Conservation (phyloP, 2,797 vertebrate genomes). For the Alosa sapidissima region DNA sequence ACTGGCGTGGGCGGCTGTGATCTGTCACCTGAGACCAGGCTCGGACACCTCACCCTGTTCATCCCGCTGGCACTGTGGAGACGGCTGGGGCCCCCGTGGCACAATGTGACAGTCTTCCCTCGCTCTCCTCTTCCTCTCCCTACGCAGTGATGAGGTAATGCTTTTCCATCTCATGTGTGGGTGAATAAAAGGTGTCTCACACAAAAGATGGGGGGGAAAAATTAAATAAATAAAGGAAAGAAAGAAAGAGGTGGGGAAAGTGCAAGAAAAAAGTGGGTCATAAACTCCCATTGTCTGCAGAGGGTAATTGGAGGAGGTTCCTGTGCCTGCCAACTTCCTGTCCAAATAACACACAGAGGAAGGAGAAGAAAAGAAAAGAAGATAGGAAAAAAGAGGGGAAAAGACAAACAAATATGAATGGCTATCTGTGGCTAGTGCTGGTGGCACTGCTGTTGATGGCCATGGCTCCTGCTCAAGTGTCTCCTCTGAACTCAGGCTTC, state of each 20-base stretch:
- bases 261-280: constrained; percentile 41
- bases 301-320: constrained; percentile 51
- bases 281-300: constrained; percentile 53
- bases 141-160: constrained; percentile 66
- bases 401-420: constrained; percentile 41
- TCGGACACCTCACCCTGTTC: neutral
- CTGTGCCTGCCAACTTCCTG: constrained; percentile 48
- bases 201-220: constrained; percentile 30
- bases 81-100: neutral
- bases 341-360: constrained; percentile 45
- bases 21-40: constrained; percentile 11
- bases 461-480: constrained; percentile 32
- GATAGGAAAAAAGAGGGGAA: neutral
- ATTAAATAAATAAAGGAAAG: constrained; percentile 17
- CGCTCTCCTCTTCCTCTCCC: constrained; percentile 33
- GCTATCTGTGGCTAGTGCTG: constrained; percentile 36
- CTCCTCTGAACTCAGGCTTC: constrained; percentile 31
- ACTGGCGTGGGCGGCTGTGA: neutral
- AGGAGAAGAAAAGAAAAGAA: constrained; percentile 49
- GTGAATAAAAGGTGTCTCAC: constrained; percentile 34
- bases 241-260: constrained; percentile 6
- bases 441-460: constrained; percentile 25
- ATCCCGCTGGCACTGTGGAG: neutral
- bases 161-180: constrained; percentile 59
- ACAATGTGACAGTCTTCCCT: constrained; percentile 57